phyloP scores from a whole-genome alignment of 2,797 vertebrate genomes.

The Silurus lanzhouensis region DNA sequence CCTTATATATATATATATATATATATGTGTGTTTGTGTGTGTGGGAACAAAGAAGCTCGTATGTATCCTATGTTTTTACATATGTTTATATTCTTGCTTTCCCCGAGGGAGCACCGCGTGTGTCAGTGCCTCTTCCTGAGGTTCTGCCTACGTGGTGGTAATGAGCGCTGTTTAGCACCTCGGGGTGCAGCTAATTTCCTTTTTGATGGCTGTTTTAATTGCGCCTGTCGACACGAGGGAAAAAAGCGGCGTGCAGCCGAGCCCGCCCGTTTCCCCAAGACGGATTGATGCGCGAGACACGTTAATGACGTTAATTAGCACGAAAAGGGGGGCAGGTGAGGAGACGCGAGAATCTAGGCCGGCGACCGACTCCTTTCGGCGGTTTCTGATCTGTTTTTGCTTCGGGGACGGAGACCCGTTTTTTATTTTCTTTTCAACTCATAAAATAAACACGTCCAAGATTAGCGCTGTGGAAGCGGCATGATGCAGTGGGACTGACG shows the following conservation, averaged over 20 bases:
- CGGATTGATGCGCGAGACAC: constrained; percentile 35
- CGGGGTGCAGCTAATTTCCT: constrained; percentile 71
- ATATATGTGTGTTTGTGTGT: not conserved
- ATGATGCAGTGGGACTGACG: not conserved
- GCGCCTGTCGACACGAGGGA: constrained; percentile 63
- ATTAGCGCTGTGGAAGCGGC: not conserved
- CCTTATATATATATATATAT: too few relatives aligned
- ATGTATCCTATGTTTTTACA: not conserved
- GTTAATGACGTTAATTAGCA: constrained; percentile 43
- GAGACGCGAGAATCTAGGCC: constrained; percentile 13
- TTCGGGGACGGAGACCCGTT: constrained; percentile 21
- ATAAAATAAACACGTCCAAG: not conserved
- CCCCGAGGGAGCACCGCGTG: constrained; percentile 40
- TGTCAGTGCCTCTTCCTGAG: constrained; percentile 8
- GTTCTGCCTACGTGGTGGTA: constrained; percentile 58
- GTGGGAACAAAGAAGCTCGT: not conserved
- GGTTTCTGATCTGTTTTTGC: not conserved
- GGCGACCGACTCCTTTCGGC: not conserved
- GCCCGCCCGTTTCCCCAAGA: constrained; percentile 4
- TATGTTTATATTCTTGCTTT: constrained; percentile 1
- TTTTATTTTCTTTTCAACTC: constrained; percentile 20
- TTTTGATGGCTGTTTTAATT: constrained; percentile 70
- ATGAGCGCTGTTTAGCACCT: constrained; percentile 70
- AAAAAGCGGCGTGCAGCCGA: not conserved
- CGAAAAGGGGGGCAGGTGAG: constrained; percentile 36